Conservation (phyloP, 2,888 invertebrate genomes). For the Drosophila mayaguana region DNA sequence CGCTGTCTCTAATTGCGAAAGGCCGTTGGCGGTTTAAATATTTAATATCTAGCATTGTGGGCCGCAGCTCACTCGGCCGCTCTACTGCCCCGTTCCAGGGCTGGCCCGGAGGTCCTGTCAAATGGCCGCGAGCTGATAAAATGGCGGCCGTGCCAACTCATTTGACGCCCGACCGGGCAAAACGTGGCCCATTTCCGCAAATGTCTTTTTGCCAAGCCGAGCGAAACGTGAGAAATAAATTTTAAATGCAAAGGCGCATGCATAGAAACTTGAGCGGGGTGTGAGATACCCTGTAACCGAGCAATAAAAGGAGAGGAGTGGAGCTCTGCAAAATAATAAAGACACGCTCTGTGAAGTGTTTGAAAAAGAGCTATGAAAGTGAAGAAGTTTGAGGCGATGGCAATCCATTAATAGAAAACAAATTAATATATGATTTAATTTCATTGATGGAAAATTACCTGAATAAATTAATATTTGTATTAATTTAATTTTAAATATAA, state of each 20-base stretch:
- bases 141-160: conserved; percentile 62
- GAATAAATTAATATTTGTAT: no score
- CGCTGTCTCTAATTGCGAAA: conserved; percentile 49
- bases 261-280: conserved; percentile 14
- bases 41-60: conserved; percentile 42
- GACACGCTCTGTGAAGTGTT: not conserved
- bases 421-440: no score
- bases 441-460: no score
- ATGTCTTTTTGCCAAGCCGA: conserved; percentile 55
- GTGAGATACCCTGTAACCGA: conserved; percentile 18
- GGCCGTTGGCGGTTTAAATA: conserved; percentile 45
- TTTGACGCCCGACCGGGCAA: conserved; percentile 62
- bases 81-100: not conserved
- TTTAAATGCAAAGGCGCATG: conserved; percentile 52
- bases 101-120: conserved; percentile 5
- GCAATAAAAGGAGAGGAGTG: not conserved
- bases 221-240: conserved; percentile 63
- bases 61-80: not conserved
- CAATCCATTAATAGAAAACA: no score
- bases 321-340: not conserved
- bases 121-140: conserved; percentile 48
- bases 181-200: conserved; percentile 61
- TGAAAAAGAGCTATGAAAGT: no score
- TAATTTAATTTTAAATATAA: no score
- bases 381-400: no score